A percentile compares a stretch with the other conserved stretches of the same genome.
Conservation (phyloP, 1,140 invertebrate species). For the Ceratosolen solmsi region DNA sequence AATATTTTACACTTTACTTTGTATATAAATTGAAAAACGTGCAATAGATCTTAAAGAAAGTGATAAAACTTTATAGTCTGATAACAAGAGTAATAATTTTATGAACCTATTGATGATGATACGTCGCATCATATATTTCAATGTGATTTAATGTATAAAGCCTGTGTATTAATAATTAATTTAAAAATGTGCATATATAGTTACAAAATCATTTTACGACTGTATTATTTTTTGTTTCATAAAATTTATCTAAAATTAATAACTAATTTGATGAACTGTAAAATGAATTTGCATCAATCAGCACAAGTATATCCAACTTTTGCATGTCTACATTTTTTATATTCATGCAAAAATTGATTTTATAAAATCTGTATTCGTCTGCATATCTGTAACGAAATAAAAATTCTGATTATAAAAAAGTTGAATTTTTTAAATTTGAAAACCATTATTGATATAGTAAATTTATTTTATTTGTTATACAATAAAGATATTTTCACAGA, state of each 20-base stretch:
- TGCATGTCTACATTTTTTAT: conserved; percentile 9
- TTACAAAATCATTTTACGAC: conserved; percentile 32
- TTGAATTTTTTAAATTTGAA: background rate
- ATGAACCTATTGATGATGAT: background rate
- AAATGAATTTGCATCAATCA: conserved; percentile 3
- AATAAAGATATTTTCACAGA: conserved; percentile 22
- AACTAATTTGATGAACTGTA: conserved; percentile 1
- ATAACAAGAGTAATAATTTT: conserved; percentile 16
- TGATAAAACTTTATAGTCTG: conserved; percentile 10
- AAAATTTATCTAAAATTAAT: conserved; percentile 5
- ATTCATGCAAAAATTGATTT: conserved; percentile 44
- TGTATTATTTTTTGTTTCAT: background rate
- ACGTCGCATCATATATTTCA: conserved; percentile 8
- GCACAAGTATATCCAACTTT: background rate
- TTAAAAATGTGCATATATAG: conserved; percentile 10
- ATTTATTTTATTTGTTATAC: conserved; percentile 33
- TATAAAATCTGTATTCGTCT: conserved; percentile 50
- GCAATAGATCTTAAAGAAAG: conserved; percentile 33
- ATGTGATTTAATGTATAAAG: conserved; percentile 41
- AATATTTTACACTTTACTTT: conserved; percentile 47
- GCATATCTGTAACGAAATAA: conserved; percentile 48
- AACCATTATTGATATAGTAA: conserved; percentile 1
- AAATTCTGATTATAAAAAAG: conserved; percentile 33
- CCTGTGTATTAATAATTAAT: conserved; percentile 30
- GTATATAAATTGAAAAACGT: conserved; percentile 42